Evolutionary conservation across 1,140 invertebrate genomes (phyloP), one percentile per base, ranked within the genome.

Genomic region (Eriocheir sinensis): DNA sequence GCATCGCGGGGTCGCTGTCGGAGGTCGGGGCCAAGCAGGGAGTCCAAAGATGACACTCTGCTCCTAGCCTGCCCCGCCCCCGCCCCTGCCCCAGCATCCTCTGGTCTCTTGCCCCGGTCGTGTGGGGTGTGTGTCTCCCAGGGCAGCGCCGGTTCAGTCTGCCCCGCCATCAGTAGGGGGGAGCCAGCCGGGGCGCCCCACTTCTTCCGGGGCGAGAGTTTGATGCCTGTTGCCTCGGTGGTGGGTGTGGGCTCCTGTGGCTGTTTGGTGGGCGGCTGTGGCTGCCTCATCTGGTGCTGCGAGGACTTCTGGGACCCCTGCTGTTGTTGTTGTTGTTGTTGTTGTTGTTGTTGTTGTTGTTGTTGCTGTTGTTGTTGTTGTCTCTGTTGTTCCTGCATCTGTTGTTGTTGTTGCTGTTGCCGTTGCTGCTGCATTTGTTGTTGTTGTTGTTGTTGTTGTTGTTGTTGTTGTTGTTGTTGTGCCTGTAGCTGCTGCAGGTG

Each of bases 201-300:
- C 89, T 95, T 96, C 34, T 95, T 93, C 34, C 95, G 83, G 0
- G 94, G 94, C 15, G 91, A 92, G 6, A 94, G 83, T 85, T 92
- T 95, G 32, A 72, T 36, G 41, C 80, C 89, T 9, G 79, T 86
- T 9, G 80, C 41, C 8, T 89, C 95, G 9, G 32, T 60, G 53
- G 72, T 88, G 96, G 96, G 95, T 96, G 83, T 40, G 44, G 48
- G 91, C 95, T 32, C 32, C 88, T 91, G 89, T 30, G 81, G 41
- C 79, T 89, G 89, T 17, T 81, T 34, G 72, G 12, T 90, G 93
- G 12, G 93, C 3, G 89, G 36, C 41, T 88, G 91, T 32, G 92
- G 91, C 91, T 95, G 95, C 79, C 91, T 92, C 93, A 93, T 38
- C 36, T 93, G 95, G 34, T 95, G 94, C n/a, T 95, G 95, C 21